Evolutionary conservation across 2,113 vertebrate species (phyloP), one percentile per base, ranked within the genome.

Genomic region (Calidris pygmaea): DNA sequence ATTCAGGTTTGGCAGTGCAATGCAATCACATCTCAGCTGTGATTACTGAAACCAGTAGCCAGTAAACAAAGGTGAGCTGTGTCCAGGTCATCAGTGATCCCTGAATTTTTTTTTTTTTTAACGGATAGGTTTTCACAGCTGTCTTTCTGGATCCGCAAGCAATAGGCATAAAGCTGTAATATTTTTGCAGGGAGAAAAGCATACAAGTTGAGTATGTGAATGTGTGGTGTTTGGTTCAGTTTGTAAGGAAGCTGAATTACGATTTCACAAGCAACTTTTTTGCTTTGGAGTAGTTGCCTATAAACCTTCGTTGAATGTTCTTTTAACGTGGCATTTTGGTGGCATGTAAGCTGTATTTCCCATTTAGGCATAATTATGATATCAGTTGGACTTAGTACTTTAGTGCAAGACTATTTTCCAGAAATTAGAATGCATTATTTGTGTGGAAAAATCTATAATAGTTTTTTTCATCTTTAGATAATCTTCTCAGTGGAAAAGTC

Each of bases 401-500:
- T 3, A 35, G 23, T 66, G 13, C 19, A 60, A 59, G 22, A 19
- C 9, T 85, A 0, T 72, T 89, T 74, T 78, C n/a, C 32, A 37
- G 58, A 50, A 78, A 59, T 47, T 62, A 6, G 0, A 62, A 7
- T 35, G 23, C 7, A 7, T 48, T 43, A 19, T 47, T 95, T 72
- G 56, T 35, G 15, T n/a, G 43, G 50, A 67, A 89, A 89, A 85
- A 70, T n/a, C 2, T 7, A 2, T 88, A 35, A 62, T 30, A 1
- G 30, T 16, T 76, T 43, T 82, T 66, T 93, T 97, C 35, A 37
- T 78, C 37, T 81, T 93, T n/a, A 99, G 99, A 93, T 99, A 45
- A 87, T 99, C 50, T 99, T 99, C 98, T 98, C 98, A 37, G 95
- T 99, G 94, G 99, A 99, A 88, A 99, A 98, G 76, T 98, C 98